Percentiles rank a stretch among this genome's conserved stretches.
Conservation (phyloP, 2,888 invertebrate genomes). For the Ichneumoninae sp. region DNA sequence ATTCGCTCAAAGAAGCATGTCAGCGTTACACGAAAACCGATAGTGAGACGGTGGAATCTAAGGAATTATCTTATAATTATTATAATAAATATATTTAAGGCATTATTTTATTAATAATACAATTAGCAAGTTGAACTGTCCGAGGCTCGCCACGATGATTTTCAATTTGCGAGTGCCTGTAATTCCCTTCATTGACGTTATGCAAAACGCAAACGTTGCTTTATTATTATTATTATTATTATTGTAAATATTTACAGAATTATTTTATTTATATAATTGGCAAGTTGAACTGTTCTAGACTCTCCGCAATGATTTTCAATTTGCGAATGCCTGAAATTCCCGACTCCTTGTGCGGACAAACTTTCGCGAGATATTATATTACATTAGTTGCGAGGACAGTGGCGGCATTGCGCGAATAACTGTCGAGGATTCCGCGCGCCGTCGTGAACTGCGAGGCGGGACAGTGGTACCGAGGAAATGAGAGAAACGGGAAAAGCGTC, state of each 20-base stretch:
- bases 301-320: conserved; percentile 27
- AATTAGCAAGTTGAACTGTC: background rate
- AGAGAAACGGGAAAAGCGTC: conserved; percentile 38
- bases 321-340: conserved; percentile 25
- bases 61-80: background rate
- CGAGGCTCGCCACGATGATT: conserved; percentile 21
- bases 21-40: background rate
- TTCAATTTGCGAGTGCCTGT: conserved; percentile 17
- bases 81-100: no score
- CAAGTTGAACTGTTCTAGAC: conserved; percentile 4
- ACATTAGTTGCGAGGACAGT: conserved; percentile 6
- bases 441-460: background rate
- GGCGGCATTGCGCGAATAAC: conserved; percentile 14
- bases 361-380: conserved; percentile 37
- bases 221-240: no score
- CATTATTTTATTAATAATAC: no score
- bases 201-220: conserved; percentile 22
- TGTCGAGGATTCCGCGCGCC: background rate
- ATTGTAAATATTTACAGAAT: no score
- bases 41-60: background rate
- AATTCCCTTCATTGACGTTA: conserved; percentile 41
- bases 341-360: conserved; percentile 5
- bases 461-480: background rate
- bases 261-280: no score
- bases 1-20: conserved; percentile 1